Evolutionary conservation across 1,140 invertebrate species (phyloP), one percentile per base, ranked within the genome.

Genomic region (Apis florea): DNA sequence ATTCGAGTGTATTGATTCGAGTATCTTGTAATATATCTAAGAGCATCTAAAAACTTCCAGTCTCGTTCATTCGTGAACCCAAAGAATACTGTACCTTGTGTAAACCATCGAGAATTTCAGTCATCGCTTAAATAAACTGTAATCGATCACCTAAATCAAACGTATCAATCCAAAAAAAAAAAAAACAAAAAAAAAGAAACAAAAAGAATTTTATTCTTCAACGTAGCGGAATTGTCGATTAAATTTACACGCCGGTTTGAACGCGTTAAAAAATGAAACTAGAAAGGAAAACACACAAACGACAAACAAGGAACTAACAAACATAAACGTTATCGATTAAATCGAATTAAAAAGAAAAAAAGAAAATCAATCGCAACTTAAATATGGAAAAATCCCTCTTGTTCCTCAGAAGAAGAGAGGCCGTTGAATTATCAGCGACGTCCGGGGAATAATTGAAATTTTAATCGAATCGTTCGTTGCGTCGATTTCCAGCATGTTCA

Each of bases 401-500:
- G 19, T 49, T 19, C 56, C 19, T 79, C 58, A 53, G 31, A 63
- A 72, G 21, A 17, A 24, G 26, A 21, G 49, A 66, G 15, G 40
- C 15, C 19, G 10, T 75, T 67, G 72, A 81, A 76, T 81, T 68
- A 81, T 75, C 63, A 59, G 12, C 58, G 70, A 54, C 54, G 17
- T 53, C 49, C 59, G 51, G 21, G 15, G 53, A 75, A 67, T 81
- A 81, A 81, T 81, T 75, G 72, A 76, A 81, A 81, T 75, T 75
- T 81, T 81, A 81, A 81, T 81, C 72, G 79, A 82, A 82, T 64
- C 70, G 31, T 74, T 51, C 73, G 63, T 61, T 58, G 68, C 58
- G 21, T 56, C 54, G 63, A 54, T 26, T 68, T 59, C 79, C 67
- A 71, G 53, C 31, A 26, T 53, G 59, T n/a, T 66, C 73, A n/a